phyloP scores from a whole-genome alignment of 2,113 vertebrate genomes.

The Setophaga coronata region DNA sequence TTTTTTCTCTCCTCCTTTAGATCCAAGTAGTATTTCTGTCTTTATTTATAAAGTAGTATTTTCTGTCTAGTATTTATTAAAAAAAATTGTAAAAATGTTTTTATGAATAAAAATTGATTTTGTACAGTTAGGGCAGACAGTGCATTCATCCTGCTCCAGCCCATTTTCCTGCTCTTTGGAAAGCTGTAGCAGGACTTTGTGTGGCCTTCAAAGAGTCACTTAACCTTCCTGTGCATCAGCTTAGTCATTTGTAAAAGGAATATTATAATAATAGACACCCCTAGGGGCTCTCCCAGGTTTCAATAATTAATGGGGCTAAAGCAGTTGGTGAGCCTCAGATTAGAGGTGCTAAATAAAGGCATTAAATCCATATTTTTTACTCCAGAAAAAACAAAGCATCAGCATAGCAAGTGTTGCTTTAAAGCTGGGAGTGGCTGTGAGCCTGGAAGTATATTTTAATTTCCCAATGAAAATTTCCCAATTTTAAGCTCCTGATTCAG shows the following conservation, averaged over 20 bases:
- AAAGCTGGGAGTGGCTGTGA: background rate
- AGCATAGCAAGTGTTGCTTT: background rate
- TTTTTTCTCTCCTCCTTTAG: background rate
- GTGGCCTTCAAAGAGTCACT: conserved; percentile 48
- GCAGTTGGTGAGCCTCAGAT: conserved; percentile 2
- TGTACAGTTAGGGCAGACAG: background rate
- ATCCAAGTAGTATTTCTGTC: background rate
- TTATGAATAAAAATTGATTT: background rate
- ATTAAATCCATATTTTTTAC: background rate
- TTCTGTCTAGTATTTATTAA: background rate
- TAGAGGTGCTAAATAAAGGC: conserved; percentile 33
- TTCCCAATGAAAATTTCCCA: background rate
- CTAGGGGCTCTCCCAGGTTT: background rate
- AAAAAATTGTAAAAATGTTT: background rate
- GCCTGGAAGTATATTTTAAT: background rate
- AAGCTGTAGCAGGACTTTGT: background rate
- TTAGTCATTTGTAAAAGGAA: conserved; percentile 34
- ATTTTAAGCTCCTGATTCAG: background rate
- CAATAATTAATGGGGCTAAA: conserved; percentile 38
- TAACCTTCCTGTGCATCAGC: conserved; percentile 29
- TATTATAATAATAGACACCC: conserved; percentile 32
- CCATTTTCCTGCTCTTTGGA: background rate
- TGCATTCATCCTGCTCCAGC: background rate
- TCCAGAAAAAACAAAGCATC: background rate
- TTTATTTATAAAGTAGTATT: background rate